Evolutionary conservation across 2,888 invertebrate species (phyloP), one percentile per base, ranked within the genome.

Genomic region (Drosophila hamatofila): DNA sequence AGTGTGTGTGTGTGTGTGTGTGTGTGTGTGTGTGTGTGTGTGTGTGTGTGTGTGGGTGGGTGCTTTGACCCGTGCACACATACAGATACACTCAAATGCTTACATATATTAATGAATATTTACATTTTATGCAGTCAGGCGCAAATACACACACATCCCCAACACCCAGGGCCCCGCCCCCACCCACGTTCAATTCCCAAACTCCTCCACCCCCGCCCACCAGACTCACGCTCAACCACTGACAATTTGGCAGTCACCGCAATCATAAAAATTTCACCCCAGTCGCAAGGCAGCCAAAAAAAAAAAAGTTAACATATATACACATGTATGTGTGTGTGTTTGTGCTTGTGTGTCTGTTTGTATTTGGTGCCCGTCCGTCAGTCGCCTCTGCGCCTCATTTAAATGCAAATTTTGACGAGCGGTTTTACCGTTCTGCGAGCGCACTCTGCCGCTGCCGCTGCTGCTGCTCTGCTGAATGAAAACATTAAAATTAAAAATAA

Each of bases 371-470:
- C 74, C 83, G 86, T 79, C 77, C 75, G 73, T 74, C 78, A 82
- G 78, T 77, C 81, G 81, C 68, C 80, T 73, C 79, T 79, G 87
- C 79, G 90, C 91, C 92, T 91, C 91, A 91, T 91, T 92, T 91
- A 91, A 90, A 91, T 91, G 91, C 90, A 91, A 91, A 91, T 91
- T 91, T 90, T 84, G 86, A 87, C 84, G 89, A 81, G 86, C 82
- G 80, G 88, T 80, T 88, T 90, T 83, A 85, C 82, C 88, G 81
- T 81, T 80, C 74, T 77, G 74, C 78, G 23, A 76, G 48, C 23
- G 44, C 58, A 61, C n/a, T 18, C 78, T 58, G 58, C 79, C 66
- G 68, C 49, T 2, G 27, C 18, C 8, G 49, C 49, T 6, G 48
- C 48, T 5, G 48, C 48, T 27, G 64, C 69, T 57, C 75, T 81